phyloP scores from a whole-genome alignment of 2,888 invertebrate species.

The Liopterus haemorrhoidalis region DNA sequence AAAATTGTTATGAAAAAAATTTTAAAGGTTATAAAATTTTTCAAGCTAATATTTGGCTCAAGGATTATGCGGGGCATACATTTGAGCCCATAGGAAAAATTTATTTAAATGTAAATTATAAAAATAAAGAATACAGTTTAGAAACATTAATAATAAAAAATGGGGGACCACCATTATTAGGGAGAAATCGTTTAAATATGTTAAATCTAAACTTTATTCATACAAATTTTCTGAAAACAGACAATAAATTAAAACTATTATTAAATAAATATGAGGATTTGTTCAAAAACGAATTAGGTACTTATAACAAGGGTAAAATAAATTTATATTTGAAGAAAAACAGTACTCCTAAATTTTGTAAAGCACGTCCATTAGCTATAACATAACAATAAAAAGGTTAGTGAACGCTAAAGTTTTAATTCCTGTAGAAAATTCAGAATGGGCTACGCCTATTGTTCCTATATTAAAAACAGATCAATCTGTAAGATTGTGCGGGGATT shows the following conservation, averaged over 20 bases:
- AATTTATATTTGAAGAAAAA: conserved; percentile 11
- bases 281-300: conserved; percentile 6
- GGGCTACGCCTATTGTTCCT: conserved; percentile 33
- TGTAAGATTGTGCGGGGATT: conserved; percentile 34
- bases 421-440: conserved; percentile 28
- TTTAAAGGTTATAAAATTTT: background rate
- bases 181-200: background rate
- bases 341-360: conserved; percentile 16
- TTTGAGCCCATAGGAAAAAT: no score
- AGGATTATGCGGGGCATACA: no score
- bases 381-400: no score
- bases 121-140: background rate
- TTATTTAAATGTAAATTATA: no score
- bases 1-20: conserved; percentile 1
- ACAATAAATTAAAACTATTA: no score
- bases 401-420: conserved; percentile 25
- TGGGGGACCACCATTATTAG: background rate
- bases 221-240: no score
- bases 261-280: conserved; percentile 5
- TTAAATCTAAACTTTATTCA: background rate
- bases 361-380: no score
- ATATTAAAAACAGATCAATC: conserved; percentile 31
- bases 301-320: conserved; percentile 4
- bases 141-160: background rate
- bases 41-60: no score